A percentile compares a stretch with the other conserved stretches of the same genome.
These are phyloP conservation scores for Aphis craccivora DNA, from an alignment of 1,140 invertebrate genomes.

Conservation along the genomic window DNA sequence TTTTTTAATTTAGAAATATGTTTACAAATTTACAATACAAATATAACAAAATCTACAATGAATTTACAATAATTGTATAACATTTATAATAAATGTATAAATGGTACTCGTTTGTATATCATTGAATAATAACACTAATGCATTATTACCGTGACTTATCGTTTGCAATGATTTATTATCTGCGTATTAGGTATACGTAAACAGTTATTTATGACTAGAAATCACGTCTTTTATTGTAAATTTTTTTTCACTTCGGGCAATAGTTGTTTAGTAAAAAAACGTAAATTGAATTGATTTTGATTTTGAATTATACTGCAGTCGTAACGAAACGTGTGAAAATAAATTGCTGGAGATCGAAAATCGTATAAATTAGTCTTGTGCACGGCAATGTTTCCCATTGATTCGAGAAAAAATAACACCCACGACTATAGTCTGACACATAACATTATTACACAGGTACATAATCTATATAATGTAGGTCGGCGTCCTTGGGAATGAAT, in stretches of 20 bases:
- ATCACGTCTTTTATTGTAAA: conserved; percentile 21
- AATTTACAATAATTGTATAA: too few species aligned
- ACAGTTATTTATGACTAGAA: neutral
- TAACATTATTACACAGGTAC: neutral
- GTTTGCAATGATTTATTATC: conserved; percentile 19
- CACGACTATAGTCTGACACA: neutral
- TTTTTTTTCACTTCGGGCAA: neutral
- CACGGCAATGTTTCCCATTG: conserved; percentile 2
- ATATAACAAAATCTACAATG: neutral
- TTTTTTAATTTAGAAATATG: neutral
- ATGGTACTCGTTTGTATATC: neutral
- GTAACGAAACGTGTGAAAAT: conserved; percentile 23
- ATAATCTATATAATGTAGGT: neutral
- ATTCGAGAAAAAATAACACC: conserved; percentile 32
- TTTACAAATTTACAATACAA: neutral
- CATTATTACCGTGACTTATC: neutral
- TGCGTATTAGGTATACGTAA: neutral
- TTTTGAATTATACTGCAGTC: neutral
- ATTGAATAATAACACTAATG: neutral
- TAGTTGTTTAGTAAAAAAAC: neutral
- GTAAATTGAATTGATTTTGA: conserved; percentile 21
- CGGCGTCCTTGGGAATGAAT: conserved; percentile 29
- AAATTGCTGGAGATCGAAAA: neutral
- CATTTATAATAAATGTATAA: neutral
- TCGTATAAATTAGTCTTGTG: conserved; percentile 37